These are phyloP conservation scores for Tenualosa ilisha DNA, from an alignment of 2,797 vertebrate genomes.

Conservation along the genomic window DNA sequence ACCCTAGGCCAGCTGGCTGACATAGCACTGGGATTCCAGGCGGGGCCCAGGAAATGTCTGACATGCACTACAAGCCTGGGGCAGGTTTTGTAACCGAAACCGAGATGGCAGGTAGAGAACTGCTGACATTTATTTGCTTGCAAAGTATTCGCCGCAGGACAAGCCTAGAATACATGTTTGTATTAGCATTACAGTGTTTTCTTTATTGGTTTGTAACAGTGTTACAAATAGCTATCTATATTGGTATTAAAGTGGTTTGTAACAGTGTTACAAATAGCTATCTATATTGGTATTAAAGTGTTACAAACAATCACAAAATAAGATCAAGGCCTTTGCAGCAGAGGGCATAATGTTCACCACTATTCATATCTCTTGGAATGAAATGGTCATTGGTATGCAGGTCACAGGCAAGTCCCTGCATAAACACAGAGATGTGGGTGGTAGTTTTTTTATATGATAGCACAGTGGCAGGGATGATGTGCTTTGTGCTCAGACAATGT, in stretches of 20 bases:
- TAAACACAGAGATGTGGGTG: not conserved
- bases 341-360: not conserved
- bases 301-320: not conserved
- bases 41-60: slow-evolving; percentile 12
- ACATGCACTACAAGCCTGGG: not conserved
- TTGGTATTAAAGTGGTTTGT: not conserved
- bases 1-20: not conserved
- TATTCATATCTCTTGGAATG: not conserved
- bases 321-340: not conserved
- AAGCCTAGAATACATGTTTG: not conserved
- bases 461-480: not conserved
- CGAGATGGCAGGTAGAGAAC: not conserved
- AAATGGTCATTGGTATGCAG: not conserved
- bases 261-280: not conserved
- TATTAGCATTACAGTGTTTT: not conserved
- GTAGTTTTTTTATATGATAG: not conserved
- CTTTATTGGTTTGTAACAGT: not conserved
- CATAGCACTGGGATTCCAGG: not conserved
- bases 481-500: not conserved
- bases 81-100: not conserved
- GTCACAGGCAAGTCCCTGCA: no score
- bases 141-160: not conserved
- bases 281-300: not conserved
- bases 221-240: not conserved
- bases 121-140: not conserved